Conservation (phyloP, 1,140 invertebrate genomes). For the Drosophila sechellia region DNA sequence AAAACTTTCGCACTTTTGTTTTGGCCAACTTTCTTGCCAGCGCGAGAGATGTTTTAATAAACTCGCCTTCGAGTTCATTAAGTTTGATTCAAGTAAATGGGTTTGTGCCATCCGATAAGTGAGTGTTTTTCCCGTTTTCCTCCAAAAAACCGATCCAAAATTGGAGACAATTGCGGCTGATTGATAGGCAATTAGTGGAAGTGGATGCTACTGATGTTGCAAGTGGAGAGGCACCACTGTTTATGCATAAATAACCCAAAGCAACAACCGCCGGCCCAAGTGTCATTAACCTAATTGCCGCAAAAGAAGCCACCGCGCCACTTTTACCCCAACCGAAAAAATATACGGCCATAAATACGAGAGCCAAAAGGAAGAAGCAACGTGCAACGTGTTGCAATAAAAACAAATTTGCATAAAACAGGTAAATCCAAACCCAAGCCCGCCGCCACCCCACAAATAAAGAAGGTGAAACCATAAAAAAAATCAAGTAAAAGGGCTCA, state of each 20-base stretch:
- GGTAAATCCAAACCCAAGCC: conserved; percentile 47
- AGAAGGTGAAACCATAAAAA: conserved; percentile 24
- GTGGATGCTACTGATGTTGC: conserved; percentile 48
- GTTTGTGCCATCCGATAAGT: conserved; percentile 20
- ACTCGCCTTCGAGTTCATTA: conserved; percentile 74
- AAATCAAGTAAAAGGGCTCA: conserved; percentile 12
- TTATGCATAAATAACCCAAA: conserved; percentile 67
- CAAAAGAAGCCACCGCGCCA: conserved; percentile 51
- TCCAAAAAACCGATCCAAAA: conserved; percentile 12
- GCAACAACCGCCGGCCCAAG: conserved; percentile 60
- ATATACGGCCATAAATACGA: conserved; percentile 58
- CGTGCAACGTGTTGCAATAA: conserved; percentile 82
- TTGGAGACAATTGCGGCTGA: conserved; percentile 63
- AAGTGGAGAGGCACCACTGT: conserved; percentile 47
- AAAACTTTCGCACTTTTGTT: conserved; percentile 63
- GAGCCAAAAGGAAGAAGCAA: conserved; percentile 37
- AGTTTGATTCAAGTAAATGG: conserved; percentile 73
- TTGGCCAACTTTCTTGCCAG: conserved; percentile 53
- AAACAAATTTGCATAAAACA: conserved; percentile 77
- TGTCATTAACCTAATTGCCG: conserved; percentile 80
- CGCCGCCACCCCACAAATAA: conserved; percentile 6
- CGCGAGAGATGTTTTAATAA: conserved; percentile 70
- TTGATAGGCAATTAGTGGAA: conserved; percentile 77
- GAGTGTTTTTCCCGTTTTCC: conserved; percentile 26
- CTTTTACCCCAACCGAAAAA: conserved; percentile 12